Evolutionary conservation across 2,888 invertebrate species (phyloP), one percentile per base, ranked within the genome.

Genomic region (Heliconius sara): DNA sequence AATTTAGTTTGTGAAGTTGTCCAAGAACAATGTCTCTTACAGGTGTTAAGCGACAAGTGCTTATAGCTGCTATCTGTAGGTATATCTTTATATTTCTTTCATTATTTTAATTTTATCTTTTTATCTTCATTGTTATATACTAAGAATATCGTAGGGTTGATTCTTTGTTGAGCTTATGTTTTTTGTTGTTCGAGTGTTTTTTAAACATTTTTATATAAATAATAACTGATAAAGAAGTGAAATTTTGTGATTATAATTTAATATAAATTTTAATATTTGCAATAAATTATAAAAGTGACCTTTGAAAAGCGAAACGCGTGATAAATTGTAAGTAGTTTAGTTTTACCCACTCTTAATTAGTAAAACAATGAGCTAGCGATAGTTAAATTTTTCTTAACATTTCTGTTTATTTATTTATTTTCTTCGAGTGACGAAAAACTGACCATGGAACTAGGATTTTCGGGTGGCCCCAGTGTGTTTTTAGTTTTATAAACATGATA

Each of bases 11-110:
- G 72, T 72, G 72, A 30, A 34, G 72, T 72, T 72, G 30, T 27
- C 30, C 72, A 72, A 34, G 70, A 43, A 70, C 43, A 57, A 72
- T 72, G 72, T 72, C 30, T 57, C 57, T 30, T 72, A 13, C 34
- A 22, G 72, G 72, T 0, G 22, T 72, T 27, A 72, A 57, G 30
- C 72, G 72, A 19, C 72, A 72, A 72, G 52, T 72, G 57, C 5
- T 57, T 30, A 57, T 57, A 72, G 27, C 72, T n/a, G 72, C 30
- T 73, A 30, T 30, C 72, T 73, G 72, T 73, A 57, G 34, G 72
- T 73, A 73, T 22, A 22, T 22, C 13, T 57, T 73, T 57, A 2
- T 25, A 19, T 47, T 47, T 27, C 0, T 63, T 12, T 63, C 3
- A 12, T 63, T 25, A 10, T 63, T 25, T 25, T 65, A 27, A 25